Percentiles rank a stretch among this genome's conserved stretches.
phyloP scores from a whole-genome alignment of 2,797 vertebrate species.

The Phrynocephalus guinanensis region DNA sequence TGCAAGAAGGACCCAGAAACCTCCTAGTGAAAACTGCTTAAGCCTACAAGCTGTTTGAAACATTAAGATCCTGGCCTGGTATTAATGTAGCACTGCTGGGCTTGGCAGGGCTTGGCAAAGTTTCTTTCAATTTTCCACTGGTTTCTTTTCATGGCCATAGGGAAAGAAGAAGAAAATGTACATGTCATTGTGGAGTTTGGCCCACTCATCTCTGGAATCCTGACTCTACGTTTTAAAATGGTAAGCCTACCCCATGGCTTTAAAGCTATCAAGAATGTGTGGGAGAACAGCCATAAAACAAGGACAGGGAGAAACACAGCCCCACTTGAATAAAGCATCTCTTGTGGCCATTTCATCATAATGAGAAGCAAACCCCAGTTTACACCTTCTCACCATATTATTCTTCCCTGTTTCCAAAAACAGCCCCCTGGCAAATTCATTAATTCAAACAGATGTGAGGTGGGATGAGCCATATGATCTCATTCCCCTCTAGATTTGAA shows the following conservation, averaged over 20 bases:
- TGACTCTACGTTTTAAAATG: not conserved
- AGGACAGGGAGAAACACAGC: not conserved
- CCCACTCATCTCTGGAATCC: not conserved
- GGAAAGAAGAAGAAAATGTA: not conserved
- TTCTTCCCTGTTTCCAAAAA: not conserved
- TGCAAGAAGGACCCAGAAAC: too few relatives aligned
- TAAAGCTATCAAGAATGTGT: conserved; percentile 21
- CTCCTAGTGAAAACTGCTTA: too few relatives aligned
- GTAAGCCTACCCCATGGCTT: conserved; percentile 4
- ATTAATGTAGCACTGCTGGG: not conserved
- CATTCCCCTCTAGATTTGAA: conserved; percentile 17
- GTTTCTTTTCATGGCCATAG: not conserved
- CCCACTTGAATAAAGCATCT: not conserved
- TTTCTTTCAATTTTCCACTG: not conserved
- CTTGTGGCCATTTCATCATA: not conserved
- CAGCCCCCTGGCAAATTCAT: not conserved
- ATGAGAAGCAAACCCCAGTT: not conserved
- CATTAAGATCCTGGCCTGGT: too few relatives aligned
- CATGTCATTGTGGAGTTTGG: not conserved
- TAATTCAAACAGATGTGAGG: conserved; percentile 37
- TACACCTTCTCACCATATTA: not conserved
- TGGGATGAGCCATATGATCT: not conserved
- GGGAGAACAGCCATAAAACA: not conserved
- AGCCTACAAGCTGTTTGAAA: too few relatives aligned
- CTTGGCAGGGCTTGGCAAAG: not conserved